A percentile compares a stretch with the other conserved stretches of the same genome.
Evolutionary conservation across 37 sponge, comb jelly and placozoan species (phyloP).

Genomic region (Axinella damicornis): DNA sequence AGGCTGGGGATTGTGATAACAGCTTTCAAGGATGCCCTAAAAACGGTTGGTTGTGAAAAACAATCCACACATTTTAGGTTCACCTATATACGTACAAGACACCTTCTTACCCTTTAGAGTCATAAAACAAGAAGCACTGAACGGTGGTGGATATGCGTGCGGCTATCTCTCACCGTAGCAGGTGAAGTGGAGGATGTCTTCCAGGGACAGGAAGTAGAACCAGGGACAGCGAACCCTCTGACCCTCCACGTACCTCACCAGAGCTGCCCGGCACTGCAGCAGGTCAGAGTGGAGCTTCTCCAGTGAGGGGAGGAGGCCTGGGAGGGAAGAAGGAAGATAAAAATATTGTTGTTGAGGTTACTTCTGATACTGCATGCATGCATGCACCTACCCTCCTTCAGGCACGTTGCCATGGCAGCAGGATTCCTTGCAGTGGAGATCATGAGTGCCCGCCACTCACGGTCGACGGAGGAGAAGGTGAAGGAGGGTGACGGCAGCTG

Average conservation of each 20-base stretch:
- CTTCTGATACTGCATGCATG: no score
- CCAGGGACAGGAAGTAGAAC: conserved; percentile 82
- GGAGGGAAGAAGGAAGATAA: conserved; percentile 10
- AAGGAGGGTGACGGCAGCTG: conserved; percentile 49
- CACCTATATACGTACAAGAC: no score
- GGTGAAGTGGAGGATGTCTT: conserved; percentile 76
- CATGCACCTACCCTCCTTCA: conserved; percentile 56
- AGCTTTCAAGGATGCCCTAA: no score
- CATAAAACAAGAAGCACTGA: no score
- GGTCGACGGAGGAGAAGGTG: conserved; percentile 67
- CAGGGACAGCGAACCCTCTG: conserved; percentile 65
- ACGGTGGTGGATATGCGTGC: no score
- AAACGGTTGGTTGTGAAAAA: no score
- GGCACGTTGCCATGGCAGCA: conserved; percentile 63
- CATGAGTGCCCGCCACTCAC: conserved; percentile 78
- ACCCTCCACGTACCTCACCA: conserved; percentile 64
- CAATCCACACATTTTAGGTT: no score
- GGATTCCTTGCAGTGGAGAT: conserved; percentile 58
- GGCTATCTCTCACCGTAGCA: conserved; percentile 80
- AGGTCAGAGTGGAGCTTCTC: conserved; percentile 77
- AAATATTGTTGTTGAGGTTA: no score
- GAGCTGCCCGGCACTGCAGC: conserved; percentile 53
- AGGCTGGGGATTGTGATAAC: no score
- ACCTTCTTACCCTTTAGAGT: no score
- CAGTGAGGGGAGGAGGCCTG: conserved; percentile 71